phyloP scores from a whole-genome alignment of 2,797 vertebrate species.

The Protonibea diacanthus region DNA sequence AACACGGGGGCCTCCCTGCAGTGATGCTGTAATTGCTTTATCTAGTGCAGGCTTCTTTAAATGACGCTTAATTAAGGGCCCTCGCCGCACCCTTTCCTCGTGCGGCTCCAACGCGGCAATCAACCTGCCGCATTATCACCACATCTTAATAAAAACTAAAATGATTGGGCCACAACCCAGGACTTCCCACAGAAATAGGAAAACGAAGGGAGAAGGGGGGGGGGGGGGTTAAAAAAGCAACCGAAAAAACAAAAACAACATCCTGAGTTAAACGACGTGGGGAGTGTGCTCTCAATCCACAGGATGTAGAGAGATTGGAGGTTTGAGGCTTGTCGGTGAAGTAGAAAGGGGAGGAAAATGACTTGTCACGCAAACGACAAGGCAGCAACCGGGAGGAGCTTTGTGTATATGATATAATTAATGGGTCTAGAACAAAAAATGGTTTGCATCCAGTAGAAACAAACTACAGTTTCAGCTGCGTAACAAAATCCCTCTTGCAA shows the following conservation, averaged over 20 bases:
- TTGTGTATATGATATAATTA: slow-evolving; percentile 32
- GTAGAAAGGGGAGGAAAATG: slow-evolving; percentile 35
- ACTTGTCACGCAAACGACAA: slow-evolving; percentile 75
- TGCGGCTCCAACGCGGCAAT: slow-evolving; percentile 74
- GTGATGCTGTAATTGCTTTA: slow-evolving; percentile 70
- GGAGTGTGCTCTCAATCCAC: slow-evolving; percentile 59
- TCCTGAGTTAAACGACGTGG: slow-evolving; percentile 69
- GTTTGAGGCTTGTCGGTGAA: slow-evolving; percentile 49
- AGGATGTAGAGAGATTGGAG: slow-evolving; percentile 70
- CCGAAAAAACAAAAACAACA: slow-evolving; percentile 67
- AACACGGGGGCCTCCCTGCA: slow-evolving; percentile 41
- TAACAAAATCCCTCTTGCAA: slow-evolving; percentile 8
- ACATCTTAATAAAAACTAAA: slow-evolving; percentile 82
- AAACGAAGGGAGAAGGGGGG: slow-evolving; percentile 38
- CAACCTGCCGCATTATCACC: slow-evolving; percentile 78
- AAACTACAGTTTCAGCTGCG: background rate
- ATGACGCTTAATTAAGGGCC: slow-evolving; percentile 73
- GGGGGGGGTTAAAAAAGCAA: slow-evolving; percentile 25
- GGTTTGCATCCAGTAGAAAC: background rate
- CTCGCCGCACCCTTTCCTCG: slow-evolving; percentile 83
- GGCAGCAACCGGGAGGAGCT: slow-evolving; percentile 42
- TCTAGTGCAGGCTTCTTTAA: slow-evolving; percentile 73
- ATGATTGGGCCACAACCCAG: slow-evolving; percentile 80
- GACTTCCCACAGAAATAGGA: slow-evolving; percentile 72
- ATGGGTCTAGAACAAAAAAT: slow-evolving; percentile 24